Evolutionary conservation across 2,797 vertebrate species (phyloP).

Genomic region (Paedocypris micromegethes): DNA sequence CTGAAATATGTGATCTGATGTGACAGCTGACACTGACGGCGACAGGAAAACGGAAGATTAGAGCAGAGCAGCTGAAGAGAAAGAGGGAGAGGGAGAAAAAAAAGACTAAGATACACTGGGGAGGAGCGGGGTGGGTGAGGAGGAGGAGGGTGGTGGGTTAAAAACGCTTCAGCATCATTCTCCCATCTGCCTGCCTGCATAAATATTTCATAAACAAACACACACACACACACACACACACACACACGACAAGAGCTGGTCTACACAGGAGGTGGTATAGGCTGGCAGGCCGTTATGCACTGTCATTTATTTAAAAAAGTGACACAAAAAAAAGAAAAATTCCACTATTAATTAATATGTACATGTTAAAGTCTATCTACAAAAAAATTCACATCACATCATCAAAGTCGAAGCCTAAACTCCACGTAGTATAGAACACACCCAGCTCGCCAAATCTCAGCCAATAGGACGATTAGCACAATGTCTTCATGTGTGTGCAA

Average conservation of each 20-base stretch:
- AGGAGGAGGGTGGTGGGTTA: conserved; percentile 10
- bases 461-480: not conserved
- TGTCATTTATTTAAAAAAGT: too few species aligned
- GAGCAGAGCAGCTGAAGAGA: conserved; percentile 6
- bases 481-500: not conserved
- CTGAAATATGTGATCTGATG: conserved; percentile 26
- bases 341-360: too few species aligned
- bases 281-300: conserved; percentile 4
- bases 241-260: conserved; percentile 23
- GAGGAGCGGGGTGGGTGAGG: conserved; percentile 8
- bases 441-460: too few species aligned
- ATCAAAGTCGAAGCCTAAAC: too few species aligned
- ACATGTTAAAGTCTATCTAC: too few species aligned
- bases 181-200: conserved; percentile 42
- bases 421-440: too few species aligned
- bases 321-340: too few species aligned
- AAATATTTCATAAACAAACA: conserved; percentile 43
- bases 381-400: too few species aligned
- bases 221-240: conserved; percentile 18
- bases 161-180: conserved; percentile 31
- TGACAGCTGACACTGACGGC: conserved; percentile 33
- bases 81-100: not conserved
- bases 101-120: conserved; percentile 21
- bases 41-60: conserved; percentile 38
- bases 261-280: conserved; percentile 18